Base-by-base conservation (phyloP, 2,797 vertebrate species). In the Silurus aristotelis region DNA sequence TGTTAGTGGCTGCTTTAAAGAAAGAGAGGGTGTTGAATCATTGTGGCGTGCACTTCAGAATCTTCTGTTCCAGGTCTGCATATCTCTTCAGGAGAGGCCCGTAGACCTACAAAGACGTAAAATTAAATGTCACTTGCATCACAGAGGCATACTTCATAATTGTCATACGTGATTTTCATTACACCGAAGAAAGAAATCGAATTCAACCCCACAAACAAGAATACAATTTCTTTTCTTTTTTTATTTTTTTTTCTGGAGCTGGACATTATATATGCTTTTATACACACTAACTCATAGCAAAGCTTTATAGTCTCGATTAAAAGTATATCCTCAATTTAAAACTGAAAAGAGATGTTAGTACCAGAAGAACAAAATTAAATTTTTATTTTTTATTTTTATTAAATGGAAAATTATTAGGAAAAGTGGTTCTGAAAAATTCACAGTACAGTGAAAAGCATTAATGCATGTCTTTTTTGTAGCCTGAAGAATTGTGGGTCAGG, bases 81-180 rank as follows among this genome's bases (percentile, higher is more conserved):
- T 94, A 96, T 92, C 96, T 94, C 85, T 91, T 91, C 87, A 97
- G 87, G 91, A 97, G 94, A 63, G 89, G 91, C 25, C 31, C 17
- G 80, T 96, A 97, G 22, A 97, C 83, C 96, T 97, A 90, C 86
- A 91, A 82, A 90, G 84, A 83, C 82, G 89, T 85, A 17, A 87
- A 79, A 67, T 84, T 46, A 70, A 43, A 68, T 76, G 52, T 84
- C 14, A 84, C 38, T 84, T 46, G 27, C 8, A 15, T 12, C 6
- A 3, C 48, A n/a, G 66, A 75, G 43, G n/a, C 27, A 46, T 77
- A 46, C 17, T 76, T 43, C 20, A 56, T 48, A 61, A 55, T 76
- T 67, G 58, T 17, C 48, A 76, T 12, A n/a, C 66, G 14, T 86
- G 61, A 64, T 77, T 82, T 82, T 48, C n/a, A 77, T 31, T 60